A percentile compares a stretch with the other conserved stretches of the same genome.
These are phyloP conservation scores for Falcaria lacertinaria DNA, from an alignment of 2,888 invertebrate genomes.

Conservation along the genomic window DNA sequence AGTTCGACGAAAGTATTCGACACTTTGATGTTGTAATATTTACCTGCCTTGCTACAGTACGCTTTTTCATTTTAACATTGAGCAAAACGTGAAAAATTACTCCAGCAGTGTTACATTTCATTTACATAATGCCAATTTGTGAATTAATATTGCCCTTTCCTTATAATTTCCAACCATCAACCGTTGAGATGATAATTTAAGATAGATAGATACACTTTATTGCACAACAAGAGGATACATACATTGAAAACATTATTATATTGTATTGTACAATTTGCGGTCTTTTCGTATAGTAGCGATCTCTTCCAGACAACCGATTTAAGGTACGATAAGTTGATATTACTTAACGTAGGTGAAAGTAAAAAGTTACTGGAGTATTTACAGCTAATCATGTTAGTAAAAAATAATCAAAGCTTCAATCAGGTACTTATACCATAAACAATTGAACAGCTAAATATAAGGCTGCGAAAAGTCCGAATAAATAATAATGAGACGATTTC, in stretches of 20 bases:
- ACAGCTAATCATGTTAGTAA: no score
- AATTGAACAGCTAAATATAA: background rate
- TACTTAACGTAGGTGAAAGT: no score
- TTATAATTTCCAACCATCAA: background rate
- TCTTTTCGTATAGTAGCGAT: no score
- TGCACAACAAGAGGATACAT: no score
- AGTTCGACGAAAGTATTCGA: conserved; percentile 57
- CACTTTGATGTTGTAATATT: conserved; percentile 59
- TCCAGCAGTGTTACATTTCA: background rate
- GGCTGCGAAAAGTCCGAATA: background rate
- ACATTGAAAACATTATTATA: no score
- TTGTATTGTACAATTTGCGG: no score
- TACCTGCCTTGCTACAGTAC: conserved; percentile 17
- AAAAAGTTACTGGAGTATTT: no score
- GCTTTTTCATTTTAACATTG: conserved; percentile 15
- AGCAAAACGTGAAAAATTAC: conserved; percentile 5
- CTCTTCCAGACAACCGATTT: no score
- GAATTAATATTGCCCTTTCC: background rate
- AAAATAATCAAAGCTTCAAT: no score
- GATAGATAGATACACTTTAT: background rate
- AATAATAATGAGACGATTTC: conserved; percentile 8
- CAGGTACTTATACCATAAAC: background rate
- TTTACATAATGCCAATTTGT: conserved; percentile 1
- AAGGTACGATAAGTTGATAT: no score
- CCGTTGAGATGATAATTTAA: background rate